Conservation (phyloP, 2,888 invertebrate species). For the Poecilus cupreus region DNA sequence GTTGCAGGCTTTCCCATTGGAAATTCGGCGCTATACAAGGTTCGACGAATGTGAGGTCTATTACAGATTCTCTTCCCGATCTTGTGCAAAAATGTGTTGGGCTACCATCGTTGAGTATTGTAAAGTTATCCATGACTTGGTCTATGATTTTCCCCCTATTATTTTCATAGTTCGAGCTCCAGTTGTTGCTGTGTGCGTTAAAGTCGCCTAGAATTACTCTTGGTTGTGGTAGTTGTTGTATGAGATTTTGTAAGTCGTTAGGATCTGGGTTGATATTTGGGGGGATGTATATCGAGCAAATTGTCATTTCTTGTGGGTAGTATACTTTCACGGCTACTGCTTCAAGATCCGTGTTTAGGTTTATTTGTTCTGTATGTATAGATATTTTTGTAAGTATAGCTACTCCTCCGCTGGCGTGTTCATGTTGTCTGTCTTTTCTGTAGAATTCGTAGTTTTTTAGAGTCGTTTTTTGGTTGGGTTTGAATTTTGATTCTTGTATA, state of each 20-base stretch:
- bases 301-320: too few species aligned
- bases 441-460: too few species aligned
- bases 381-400: too few species aligned
- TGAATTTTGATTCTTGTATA: slow-evolving; percentile 9
- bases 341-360: too few species aligned
- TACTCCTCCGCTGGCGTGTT: slow-evolving; percentile 32
- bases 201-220: slow-evolving; percentile 64
- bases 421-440: too few species aligned
- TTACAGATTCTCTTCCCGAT: background rate
- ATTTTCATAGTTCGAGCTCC: slow-evolving; percentile 61
- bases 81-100: background rate
- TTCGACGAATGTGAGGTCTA: background rate
- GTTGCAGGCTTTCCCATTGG: background rate
- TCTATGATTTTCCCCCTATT: slow-evolving; percentile 61
- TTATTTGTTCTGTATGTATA: too few species aligned
- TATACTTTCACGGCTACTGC: too few species aligned
- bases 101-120: slow-evolving; percentile 1
- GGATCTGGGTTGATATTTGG: slow-evolving; percentile 2
- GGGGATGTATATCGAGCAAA: background rate
- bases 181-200: slow-evolving; percentile 61
- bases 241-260: slow-evolving; percentile 19
- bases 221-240: slow-evolving; percentile 52
- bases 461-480: too few species aligned
- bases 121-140: slow-evolving; percentile 51
- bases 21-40: background rate